Evolutionary conservation across 2,888 invertebrate genomes (phyloP).

Genomic region (Cyrtodaria siliqua): DNA sequence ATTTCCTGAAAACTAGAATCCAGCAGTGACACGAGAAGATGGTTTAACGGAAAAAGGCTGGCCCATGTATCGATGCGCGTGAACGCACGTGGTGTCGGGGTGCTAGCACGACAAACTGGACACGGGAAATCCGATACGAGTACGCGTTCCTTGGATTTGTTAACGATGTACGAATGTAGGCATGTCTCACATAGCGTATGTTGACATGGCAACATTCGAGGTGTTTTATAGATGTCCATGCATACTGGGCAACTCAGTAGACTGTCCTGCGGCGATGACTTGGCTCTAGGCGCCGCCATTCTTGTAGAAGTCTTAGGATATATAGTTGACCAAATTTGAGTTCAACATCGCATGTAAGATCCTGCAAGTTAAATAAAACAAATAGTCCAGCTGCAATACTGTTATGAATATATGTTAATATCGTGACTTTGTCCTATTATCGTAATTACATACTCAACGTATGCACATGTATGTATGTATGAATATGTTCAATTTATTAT

Average conservation of each 20-base stretch:
- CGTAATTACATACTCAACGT: too few species aligned
- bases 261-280: constrained; percentile 56
- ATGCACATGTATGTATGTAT: too few species aligned
- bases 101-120: constrained; percentile 59
- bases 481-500: too few species aligned
- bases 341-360: too few species aligned
- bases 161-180: constrained; percentile 62
- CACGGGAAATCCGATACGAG: constrained; percentile 63
- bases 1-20: constrained; percentile 56
- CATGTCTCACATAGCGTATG: constrained; percentile 62
- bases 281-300: constrained; percentile 46
- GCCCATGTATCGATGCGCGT: constrained; percentile 64
- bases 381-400: too few species aligned
- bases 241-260: constrained; percentile 59
- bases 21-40: constrained; percentile 55
- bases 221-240: constrained; percentile 63
- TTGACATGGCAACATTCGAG: constrained; percentile 62
- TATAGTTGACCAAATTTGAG: too few species aligned
- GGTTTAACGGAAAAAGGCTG: constrained; percentile 57
- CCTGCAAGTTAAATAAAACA: too few species aligned
- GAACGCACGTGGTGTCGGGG: constrained; percentile 61
- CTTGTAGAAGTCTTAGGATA: too few species aligned
- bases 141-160: constrained; percentile 58
- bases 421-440: too few species aligned
- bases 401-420: too few species aligned